Evolutionary conservation across 2,797 vertebrate species (phyloP).

Genomic region (Pseudomugil gertrudae): DNA sequence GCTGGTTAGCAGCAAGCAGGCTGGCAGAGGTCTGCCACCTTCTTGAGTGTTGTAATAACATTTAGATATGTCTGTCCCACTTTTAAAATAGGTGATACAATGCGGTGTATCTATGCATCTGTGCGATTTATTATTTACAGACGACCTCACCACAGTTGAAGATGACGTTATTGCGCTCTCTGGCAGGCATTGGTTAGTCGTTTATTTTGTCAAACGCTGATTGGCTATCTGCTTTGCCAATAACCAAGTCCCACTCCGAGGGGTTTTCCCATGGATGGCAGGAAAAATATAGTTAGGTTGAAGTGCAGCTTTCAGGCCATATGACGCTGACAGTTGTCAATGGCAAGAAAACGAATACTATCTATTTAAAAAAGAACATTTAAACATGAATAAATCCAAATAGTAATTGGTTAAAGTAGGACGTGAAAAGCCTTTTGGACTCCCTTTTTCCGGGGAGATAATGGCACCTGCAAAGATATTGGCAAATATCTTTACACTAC

Average conservation of each 20-base stretch:
- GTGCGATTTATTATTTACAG: conserved; percentile 78
- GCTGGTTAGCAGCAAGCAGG: conserved; percentile 33
- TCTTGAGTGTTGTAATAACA: conserved; percentile 30
- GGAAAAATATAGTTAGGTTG: conserved; percentile 71
- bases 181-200: conserved; percentile 43
- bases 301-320: conserved; percentile 26
- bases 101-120: conserved; percentile 52
- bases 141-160: conserved; percentile 55
- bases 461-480: too few relatives aligned
- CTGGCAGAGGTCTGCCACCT: conserved; percentile 59
- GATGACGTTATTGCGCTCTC: conserved; percentile 24
- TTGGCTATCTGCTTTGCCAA: conserved; percentile 60
- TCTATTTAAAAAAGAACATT: not conserved
- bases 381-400: not conserved
- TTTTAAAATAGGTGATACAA: conserved; percentile 42
- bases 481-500: too few relatives aligned
- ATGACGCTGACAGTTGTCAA: conserved; percentile 11
- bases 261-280: conserved; percentile 79
- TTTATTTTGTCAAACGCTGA: conserved; percentile 29
- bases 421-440: too few relatives aligned
- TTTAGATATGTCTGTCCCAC: conserved; percentile 43
- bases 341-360: not conserved
- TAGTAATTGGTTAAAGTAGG: not conserved
- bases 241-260: conserved; percentile 48
- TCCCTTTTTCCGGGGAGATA: too few relatives aligned